Percentiles rank a stretch among this genome's conserved stretches.
Evolutionary conservation across 2,797 vertebrate species (phyloP).

Genomic region (Gymnothorax javanicus): DNA sequence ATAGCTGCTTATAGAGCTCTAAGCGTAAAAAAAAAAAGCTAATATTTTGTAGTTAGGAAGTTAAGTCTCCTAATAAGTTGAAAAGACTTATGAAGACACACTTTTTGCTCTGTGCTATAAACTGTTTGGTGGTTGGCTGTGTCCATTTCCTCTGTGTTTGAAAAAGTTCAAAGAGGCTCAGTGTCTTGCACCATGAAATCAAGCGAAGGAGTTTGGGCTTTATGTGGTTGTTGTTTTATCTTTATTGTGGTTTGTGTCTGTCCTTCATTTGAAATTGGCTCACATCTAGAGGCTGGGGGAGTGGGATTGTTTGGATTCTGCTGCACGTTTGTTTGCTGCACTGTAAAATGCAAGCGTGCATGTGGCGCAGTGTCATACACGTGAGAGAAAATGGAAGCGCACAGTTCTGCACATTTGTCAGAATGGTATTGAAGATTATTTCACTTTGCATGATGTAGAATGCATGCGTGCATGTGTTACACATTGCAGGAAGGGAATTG

Average conservation of each 20-base stretch:
- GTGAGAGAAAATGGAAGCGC: neutral
- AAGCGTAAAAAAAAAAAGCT: too few species aligned
- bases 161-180: neutral
- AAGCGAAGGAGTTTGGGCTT: constrained; percentile 8
- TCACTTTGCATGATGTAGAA: constrained; percentile 36
- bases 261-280: constrained; percentile 16
- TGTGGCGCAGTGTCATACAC: neutral
- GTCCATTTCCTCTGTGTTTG: neutral
- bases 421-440: constrained; percentile 36
- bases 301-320: neutral
- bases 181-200: constrained; percentile 10
- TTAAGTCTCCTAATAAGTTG: too few species aligned
- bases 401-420: neutral
- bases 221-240: neutral
- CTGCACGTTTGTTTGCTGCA: neutral
- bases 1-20: too few species aligned
- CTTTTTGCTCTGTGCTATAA: neutral
- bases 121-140: neutral
- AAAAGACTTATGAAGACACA: too few species aligned
- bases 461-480: too few species aligned
- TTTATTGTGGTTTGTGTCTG: constrained; percentile 2
- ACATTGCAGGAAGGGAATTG: neutral
- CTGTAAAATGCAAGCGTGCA: neutral
- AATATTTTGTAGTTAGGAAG: too few species aligned
- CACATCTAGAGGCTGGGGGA: neutral